Conservation (phyloP, 2,797 vertebrate genomes). For the Ptychobarbus kaznakovi region DNA sequence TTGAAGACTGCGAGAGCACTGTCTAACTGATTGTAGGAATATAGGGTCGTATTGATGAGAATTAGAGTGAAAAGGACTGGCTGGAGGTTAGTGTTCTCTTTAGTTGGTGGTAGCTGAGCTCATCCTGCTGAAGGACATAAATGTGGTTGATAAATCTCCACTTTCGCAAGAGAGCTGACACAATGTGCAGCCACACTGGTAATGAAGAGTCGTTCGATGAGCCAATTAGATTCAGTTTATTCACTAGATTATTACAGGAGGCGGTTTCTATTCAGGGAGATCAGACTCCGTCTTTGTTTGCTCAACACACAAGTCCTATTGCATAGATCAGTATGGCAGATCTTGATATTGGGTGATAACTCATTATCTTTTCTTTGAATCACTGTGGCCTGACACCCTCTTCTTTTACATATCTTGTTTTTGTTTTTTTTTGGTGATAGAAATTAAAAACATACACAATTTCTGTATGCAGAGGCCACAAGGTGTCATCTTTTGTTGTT, state of each 20-base stretch:
- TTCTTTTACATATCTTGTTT: neutral
- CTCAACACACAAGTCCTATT: slow-evolving; percentile 36
- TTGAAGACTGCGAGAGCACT: neutral
- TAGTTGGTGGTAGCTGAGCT: slow-evolving; percentile 22
- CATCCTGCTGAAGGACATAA: slow-evolving; percentile 62
- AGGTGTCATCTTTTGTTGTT: too few species aligned
- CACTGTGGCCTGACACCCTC: slow-evolving; percentile 10
- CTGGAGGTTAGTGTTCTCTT: slow-evolving; percentile 29
- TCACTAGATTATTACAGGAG: slow-evolving; percentile 3
- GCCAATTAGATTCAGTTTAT: slow-evolving; percentile 71
- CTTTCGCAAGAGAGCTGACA: slow-evolving; percentile 75
- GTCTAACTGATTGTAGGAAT: slow-evolving; percentile 11
- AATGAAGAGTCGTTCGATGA: slow-evolving; percentile 80
- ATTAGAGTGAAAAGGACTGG: slow-evolving; percentile 22
- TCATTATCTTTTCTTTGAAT: slow-evolving; percentile 40
- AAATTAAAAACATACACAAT: neutral
- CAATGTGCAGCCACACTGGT: slow-evolving; percentile 79
- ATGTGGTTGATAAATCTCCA: slow-evolving; percentile 78
- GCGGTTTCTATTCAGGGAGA: neutral
- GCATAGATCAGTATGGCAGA: slow-evolving; percentile 24
- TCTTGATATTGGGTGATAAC: slow-evolving; percentile 27
- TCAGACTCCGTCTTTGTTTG: slow-evolving; percentile 15
- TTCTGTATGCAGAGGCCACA: neutral
- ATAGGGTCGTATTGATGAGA: slow-evolving; percentile 31
- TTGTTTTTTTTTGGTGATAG: neutral